These are phyloP conservation scores for Crypturellus tataupa DNA, from an alignment of 2,797 vertebrate species.

Conservation along the genomic window DNA sequence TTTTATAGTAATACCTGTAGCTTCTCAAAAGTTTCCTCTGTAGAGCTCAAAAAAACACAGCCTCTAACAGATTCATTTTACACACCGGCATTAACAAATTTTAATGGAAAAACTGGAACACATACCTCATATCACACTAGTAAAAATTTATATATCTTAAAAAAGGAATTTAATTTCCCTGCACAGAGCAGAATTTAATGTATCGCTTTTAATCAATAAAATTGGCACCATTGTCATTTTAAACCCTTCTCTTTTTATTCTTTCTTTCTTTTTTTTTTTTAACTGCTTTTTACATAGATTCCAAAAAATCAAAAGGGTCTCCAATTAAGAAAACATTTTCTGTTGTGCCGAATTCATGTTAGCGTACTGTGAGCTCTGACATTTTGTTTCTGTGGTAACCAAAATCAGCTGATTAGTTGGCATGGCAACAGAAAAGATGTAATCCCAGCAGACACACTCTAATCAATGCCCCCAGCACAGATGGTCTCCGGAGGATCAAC, in stretches of 20 bases:
- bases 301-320: slow-evolving; percentile 90
- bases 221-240: slow-evolving; percentile 76
- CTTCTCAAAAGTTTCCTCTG: slow-evolving; percentile 7
- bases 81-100: slow-evolving; percentile 47
- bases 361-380: slow-evolving; percentile 91
- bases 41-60: slow-evolving; percentile 9
- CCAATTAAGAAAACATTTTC: slow-evolving; percentile 96
- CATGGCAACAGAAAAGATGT: slow-evolving; percentile 99
- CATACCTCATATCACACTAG: slow-evolving; percentile 23
- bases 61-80: slow-evolving; percentile 56
- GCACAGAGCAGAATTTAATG: slow-evolving; percentile 52
- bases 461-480: slow-evolving; percentile 99
- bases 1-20: slow-evolving; percentile 11
- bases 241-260: slow-evolving; percentile 24
- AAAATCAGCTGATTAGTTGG: slow-evolving; percentile 99
- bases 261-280: neutral
- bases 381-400: slow-evolving; percentile 99
- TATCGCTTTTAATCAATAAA: slow-evolving; percentile 75
- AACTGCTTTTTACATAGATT: slow-evolving; percentile 83
- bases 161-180: slow-evolving; percentile 68
- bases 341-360: slow-evolving; percentile 95
- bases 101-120: slow-evolving; percentile 21
- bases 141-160: slow-evolving; percentile 49
- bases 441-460: slow-evolving; percentile 99
- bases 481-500: slow-evolving; percentile 99